Evolutionary conservation across 2,888 invertebrate species (phyloP), one percentile per base, ranked within the genome.

Genomic region (Agrochola litura): DNA sequence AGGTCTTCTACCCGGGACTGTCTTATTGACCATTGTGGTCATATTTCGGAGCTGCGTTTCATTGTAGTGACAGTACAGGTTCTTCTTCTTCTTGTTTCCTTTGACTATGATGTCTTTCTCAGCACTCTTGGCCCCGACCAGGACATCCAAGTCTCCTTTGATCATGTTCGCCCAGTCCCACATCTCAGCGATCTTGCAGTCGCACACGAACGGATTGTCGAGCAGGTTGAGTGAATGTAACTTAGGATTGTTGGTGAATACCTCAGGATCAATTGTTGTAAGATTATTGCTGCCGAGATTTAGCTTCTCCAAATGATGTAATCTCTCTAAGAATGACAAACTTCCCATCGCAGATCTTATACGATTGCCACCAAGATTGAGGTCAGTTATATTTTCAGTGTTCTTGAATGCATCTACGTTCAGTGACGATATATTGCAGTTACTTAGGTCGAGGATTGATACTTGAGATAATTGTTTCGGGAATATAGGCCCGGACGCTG

Each of bases 81-180:
- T 95, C 90, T 97, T 98, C 91, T 97, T 97, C 86, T 97, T 97
- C 90, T 98, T 98, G 64, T 96, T 97, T 41, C 97, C 97, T 78
- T 98, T 97, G 0, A 97, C 96, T 0, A 97, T 97, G 49, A 97
- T 97, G 82, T 97, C 97, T 82, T 97, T 97, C 61, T 97, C 97
- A 8, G 97, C 97, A 61, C 97, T 97, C 85, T 97, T 97, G 2
- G 98, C 97, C 60, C 98, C 98, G 30, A 98, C 96, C 56, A 98
- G 95, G 49, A 98, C 97, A 79, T 97, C 97, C 66, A 98, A 92
- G 87, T 98, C 97, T 19, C 97, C 97, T 88, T 97, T 97, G 56
- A 97, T 97, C 92, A 97, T 97, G 58, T 97, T 94, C 0, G 98
- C 98, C 98, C 98, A 98, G 87, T 98, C 97, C 98, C 98, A 98